Evolutionary conservation across 2,113 vertebrate genomes (phyloP), one percentile per base, ranked within the genome.

Genomic region (Atherinomorus stipes): DNA sequence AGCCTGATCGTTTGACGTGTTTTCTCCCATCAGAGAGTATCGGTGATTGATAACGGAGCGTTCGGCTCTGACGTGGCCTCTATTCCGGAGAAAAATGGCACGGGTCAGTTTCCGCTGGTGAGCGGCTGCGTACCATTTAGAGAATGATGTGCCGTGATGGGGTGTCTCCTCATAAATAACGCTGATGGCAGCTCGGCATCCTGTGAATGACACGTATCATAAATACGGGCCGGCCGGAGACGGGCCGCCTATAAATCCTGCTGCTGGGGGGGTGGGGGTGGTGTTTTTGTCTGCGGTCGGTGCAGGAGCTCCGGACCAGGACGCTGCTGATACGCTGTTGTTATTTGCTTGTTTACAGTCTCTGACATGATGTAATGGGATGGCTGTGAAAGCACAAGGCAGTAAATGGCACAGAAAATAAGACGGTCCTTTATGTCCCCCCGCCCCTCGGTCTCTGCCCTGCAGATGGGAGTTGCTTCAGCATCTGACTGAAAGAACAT

Each of bases 401-500:
- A 87, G 90, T 88, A 93, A 93, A 92, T 60, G 63, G 89, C 86
- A 90, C 87, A 87, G 83, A 84, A 90, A 93, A 89, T 96, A 96
- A 96, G 93, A 93, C 87, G 21, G 93, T 91, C 91, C 93, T 95
- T 94, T 93, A 89, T 77, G 90, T 89, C 87, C 70, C 53, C 45
- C 78, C 25, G 54, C 52, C 54, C 13, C 37, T 50, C 19, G 40
- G 49, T 40, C 51, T 67, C 64, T 74, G 91, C 90, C 88, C 90
- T 90, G 89, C 91, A 92, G 93, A 93, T 89, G 86, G 90, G 86
- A 92, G 94, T 92, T 94, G 93, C 92, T 92, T 94, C 94, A 94
- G 93, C 92, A 87, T 97, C 95, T 96, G 92, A 95, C 93, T 94
- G 92, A 93, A 93, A 93, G 94, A 95, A 94, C 94, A 95, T 92